These are phyloP conservation scores for Ptychobarbus kaznakovi DNA, from an alignment of 2,797 vertebrate species.

Conservation along the genomic window DNA sequence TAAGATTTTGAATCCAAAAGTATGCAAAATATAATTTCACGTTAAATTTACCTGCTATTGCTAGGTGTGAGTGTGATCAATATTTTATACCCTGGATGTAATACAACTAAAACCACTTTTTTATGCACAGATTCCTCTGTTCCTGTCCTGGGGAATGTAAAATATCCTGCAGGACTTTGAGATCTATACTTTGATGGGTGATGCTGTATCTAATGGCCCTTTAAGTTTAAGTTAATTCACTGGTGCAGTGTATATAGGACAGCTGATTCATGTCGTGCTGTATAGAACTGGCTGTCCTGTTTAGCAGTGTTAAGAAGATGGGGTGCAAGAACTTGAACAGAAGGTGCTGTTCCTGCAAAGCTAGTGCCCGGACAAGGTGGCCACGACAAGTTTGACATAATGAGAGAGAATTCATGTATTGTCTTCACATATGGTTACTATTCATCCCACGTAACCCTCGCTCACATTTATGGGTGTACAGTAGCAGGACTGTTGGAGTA, in stretches of 20 bases:
- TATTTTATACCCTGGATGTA: background rate
- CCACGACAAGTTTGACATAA: slow-evolving; percentile 11
- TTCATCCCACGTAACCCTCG: too few species aligned
- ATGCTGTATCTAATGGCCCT: slow-evolving; percentile 6
- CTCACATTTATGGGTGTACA: background rate
- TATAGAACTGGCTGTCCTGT: slow-evolving; percentile 50
- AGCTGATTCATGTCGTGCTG: slow-evolving; percentile 33
- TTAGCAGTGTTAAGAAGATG: slow-evolving; percentile 43
- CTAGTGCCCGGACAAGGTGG: slow-evolving; percentile 12
- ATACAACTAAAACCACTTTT: background rate
- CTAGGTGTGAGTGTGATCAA: background rate
- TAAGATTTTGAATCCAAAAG: background rate
- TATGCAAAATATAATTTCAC: background rate
- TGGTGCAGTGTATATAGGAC: slow-evolving; percentile 12
- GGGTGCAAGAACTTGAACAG: slow-evolving; percentile 37
- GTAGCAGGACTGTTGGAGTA: background rate
- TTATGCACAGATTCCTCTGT: background rate
- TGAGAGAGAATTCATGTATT: too few species aligned
- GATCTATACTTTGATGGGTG: background rate
- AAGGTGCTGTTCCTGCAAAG: slow-evolving; percentile 40
- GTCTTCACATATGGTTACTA: too few species aligned
- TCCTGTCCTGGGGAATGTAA: background rate
- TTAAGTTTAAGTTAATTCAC: slow-evolving; percentile 6
- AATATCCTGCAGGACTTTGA: background rate
- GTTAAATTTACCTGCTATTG: background rate